Base-by-base conservation (phyloP, 2,888 invertebrate genomes). In the Nymphalis c-album region DNA sequence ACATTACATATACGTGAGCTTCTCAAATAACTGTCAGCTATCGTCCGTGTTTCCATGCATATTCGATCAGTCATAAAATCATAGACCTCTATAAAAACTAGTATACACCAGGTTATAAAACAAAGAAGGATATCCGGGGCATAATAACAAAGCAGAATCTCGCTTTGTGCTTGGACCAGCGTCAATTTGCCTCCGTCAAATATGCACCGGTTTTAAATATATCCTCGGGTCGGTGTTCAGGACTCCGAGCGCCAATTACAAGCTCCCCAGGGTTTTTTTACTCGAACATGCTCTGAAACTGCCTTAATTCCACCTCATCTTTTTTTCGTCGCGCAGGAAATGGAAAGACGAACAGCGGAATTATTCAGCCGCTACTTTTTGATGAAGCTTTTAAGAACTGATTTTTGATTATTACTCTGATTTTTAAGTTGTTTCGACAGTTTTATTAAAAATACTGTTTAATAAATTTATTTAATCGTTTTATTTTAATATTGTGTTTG, bases 231-330 rank as follows among this genome's bases (percentile, higher is more conserved):
- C 47, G 60, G 73, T 68, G 70, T 73, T 71, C 70, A 70, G 75
- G 74, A 59, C 60, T 71, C 75, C 68, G 64, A 58, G 72, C 80
- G 80, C 84, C 86, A 87, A 85, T 87, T 86, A 86, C 81, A 73
- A 51, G 59, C 67, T 67, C 70, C 74, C 73, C 72, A 63, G 71
- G 75, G 69, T 69, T 72, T 73, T 78, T 79, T 84, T 67, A 18
- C 64, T 59, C 63, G 35, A 45, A 46, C 26, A 35, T 35, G 62
- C 62, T 22, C 60, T 51, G 31, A 51, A 22, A 35, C 64, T 64
- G 66, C 60, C 63, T 69, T 64, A 67, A 69, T 70, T 67, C 50
- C 51, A 26, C 48, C 60, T 50, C 55, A 45, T 63, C 67, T 63
- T 64, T 67, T 65, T 70, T 70, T 61, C 53, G 60, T 47, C 70